These are phyloP conservation scores for Typhlichthys subterraneus DNA, from an alignment of 2,797 vertebrate species.

Conservation along the genomic window DNA sequence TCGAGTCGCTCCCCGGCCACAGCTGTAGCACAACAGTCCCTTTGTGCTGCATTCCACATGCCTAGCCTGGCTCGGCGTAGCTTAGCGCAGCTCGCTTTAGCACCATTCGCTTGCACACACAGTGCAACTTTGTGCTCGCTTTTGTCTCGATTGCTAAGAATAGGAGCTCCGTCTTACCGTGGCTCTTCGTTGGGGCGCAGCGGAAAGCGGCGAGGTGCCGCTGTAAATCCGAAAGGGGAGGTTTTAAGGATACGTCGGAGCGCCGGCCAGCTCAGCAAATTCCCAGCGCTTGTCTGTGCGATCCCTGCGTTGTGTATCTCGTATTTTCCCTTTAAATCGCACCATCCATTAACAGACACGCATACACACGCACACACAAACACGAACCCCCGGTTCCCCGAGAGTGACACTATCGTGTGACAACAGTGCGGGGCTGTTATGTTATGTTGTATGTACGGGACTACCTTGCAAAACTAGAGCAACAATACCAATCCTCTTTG, in stretches of 20 bases:
- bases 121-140: slow-evolving; percentile 71
- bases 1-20: slow-evolving; percentile 50
- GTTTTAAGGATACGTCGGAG: slow-evolving; percentile 48
- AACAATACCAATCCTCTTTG: slow-evolving; percentile 58
- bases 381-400: slow-evolving; percentile 18
- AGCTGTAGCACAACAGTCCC: slow-evolving; percentile 72
- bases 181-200: slow-evolving; percentile 41
- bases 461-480: neutral
- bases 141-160: slow-evolving; percentile 52
- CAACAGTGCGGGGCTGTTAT: slow-evolving; percentile 43
- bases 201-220: slow-evolving; percentile 43
- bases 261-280: slow-evolving; percentile 77
- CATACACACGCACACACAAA: slow-evolving; percentile 42
- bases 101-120: slow-evolving; percentile 41
- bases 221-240: slow-evolving; percentile 63
- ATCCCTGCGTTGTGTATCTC: slow-evolving; percentile 20
- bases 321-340: slow-evolving; percentile 79
- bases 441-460: slow-evolving; percentile 20
- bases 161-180: slow-evolving; percentile 70
- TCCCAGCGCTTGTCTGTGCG: slow-evolving; percentile 42
- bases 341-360: slow-evolving; percentile 60
- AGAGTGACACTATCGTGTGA: slow-evolving; percentile 64
- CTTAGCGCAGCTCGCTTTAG: slow-evolving; percentile 63
- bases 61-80: slow-evolving; percentile 64
- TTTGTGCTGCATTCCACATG: slow-evolving; percentile 77